These are phyloP conservation scores for Polypterus senegalus DNA, from an alignment of 2,113 vertebrate species.

Conservation along the genomic window DNA sequence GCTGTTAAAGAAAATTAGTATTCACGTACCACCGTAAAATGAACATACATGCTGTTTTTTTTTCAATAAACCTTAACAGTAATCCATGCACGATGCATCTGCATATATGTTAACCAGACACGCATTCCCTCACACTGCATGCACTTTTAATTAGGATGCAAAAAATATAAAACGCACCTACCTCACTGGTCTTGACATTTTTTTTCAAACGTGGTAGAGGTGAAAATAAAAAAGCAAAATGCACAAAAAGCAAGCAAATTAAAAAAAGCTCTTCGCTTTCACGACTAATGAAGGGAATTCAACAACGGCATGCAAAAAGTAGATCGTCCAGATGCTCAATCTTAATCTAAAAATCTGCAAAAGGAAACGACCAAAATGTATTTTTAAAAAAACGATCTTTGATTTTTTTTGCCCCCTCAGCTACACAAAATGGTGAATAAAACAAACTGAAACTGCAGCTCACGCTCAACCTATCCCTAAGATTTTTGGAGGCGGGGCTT, in stretches of 20 bases:
- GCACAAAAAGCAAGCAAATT: slow-evolving; percentile 30
- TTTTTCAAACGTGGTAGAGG: slow-evolving; percentile 56
- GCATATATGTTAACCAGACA: too few species aligned
- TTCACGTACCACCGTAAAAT: too few species aligned
- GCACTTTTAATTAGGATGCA: slow-evolving; percentile 22
- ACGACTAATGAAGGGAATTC: slow-evolving; percentile 30
- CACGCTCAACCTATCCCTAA: slow-evolving; percentile 48
- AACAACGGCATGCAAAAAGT: slow-evolving; percentile 29
- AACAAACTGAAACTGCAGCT: slow-evolving; percentile 72
- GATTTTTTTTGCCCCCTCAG: slow-evolving; percentile 48
- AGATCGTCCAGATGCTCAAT: slow-evolving; percentile 27
- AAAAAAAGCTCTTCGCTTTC: slow-evolving; percentile 41
- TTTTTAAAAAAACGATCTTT: slow-evolving; percentile 34
- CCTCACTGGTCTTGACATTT: slow-evolving; percentile 66
- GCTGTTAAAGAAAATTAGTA: too few species aligned
- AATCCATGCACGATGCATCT: too few species aligned
- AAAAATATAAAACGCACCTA: slow-evolving; percentile 45
- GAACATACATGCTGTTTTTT: too few species aligned
- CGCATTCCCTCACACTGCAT: slow-evolving; percentile 16
- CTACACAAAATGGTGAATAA: slow-evolving; percentile 72
- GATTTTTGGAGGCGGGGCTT: slow-evolving; percentile 28
- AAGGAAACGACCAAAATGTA: slow-evolving; percentile 25
- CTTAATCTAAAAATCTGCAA: slow-evolving; percentile 41
- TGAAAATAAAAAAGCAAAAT: slow-evolving; percentile 28
- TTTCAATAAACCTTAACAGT: too few species aligned